Evolutionary conservation across 2,113 vertebrate genomes (phyloP).

Genomic region (Rana temporaria): DNA sequence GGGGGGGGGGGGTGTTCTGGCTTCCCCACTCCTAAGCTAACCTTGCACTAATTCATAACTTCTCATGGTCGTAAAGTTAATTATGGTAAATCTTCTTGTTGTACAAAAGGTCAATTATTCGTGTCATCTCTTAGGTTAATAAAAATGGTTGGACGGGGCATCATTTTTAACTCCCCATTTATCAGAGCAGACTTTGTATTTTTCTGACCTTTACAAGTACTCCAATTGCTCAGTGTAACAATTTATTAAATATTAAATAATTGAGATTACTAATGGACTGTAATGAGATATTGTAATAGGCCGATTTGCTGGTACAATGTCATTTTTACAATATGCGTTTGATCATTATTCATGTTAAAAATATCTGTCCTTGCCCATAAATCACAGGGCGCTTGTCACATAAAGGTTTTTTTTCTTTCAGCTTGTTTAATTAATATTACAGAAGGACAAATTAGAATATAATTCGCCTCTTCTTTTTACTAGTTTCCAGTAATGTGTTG

Average conservation of each 20-base stretch:
- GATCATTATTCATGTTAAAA: conserved; percentile 45
- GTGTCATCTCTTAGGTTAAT: conserved; percentile 45
- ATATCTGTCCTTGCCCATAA: conserved; percentile 32
- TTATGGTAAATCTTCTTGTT: conserved; percentile 38
- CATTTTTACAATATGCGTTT: conserved; percentile 9
- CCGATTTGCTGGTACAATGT: not conserved
- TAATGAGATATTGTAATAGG: conserved; percentile 25
- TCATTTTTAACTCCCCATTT: conserved; percentile 5
- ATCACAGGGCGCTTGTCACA: not conserved
- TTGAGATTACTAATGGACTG: conserved; percentile 21
- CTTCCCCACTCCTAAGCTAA: not conserved
- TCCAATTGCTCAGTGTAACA: conserved; percentile 34
- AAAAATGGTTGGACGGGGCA: not conserved
- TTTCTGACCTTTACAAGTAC: conserved; percentile 37
- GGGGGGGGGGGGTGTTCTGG: too few species aligned
- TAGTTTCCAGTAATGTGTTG: not conserved
- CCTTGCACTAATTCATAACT: conserved; percentile 28
- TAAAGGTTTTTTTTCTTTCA: not conserved
- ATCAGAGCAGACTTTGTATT: conserved; percentile 44
- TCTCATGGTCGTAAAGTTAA: conserved; percentile 25
- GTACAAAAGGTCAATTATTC: conserved; percentile 37
- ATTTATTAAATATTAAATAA: conserved; percentile 53
- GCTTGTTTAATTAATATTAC: conserved; percentile 33
- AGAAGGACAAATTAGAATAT: conserved; percentile 15
- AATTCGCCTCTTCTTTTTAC: not conserved